Percentiles rank a stretch among this genome's conserved stretches.
Conservation (phyloP, 1,140 invertebrate genomes). For the Leptinotarsa lineolata region DNA sequence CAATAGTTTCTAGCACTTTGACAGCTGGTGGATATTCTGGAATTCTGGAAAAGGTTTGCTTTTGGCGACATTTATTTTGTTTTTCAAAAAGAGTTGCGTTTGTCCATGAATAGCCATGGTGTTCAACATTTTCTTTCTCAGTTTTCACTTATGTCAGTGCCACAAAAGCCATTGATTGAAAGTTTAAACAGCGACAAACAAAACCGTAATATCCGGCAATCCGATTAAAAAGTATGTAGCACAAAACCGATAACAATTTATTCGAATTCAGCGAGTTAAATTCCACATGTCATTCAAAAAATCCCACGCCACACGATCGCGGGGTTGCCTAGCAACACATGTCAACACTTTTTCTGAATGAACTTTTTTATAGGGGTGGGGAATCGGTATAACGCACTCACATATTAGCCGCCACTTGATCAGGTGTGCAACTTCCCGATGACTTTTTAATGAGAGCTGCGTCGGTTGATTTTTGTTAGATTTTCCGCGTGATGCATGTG, state of each 20-base stretch:
- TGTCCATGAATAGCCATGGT: too few relatives aligned
- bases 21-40: not conserved
- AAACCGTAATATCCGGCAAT: too few relatives aligned
- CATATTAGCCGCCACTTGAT: slow-evolving; percentile 33
- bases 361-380: slow-evolving; percentile 60
- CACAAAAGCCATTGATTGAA: too few relatives aligned
- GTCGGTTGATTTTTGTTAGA: not conserved
- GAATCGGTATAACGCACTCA: slow-evolving; percentile 38
- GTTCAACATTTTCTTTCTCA: too few relatives aligned
- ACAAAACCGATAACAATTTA: not conserved
- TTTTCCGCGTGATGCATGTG: slow-evolving; percentile 15
- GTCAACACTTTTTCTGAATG: slow-evolving; percentile 69
- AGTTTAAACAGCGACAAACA: too few relatives aligned
- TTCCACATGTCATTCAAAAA: slow-evolving; percentile 36
- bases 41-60: too few relatives aligned
- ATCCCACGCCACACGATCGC: slow-evolving; percentile 36
- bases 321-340: slow-evolving; percentile 63
- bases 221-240: not conserved
- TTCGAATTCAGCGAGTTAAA: slow-evolving; percentile 14
- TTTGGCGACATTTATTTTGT: too few relatives aligned
- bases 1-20: not conserved
- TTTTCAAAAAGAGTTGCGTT: too few relatives aligned
- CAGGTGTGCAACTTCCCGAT: slow-evolving; percentile 34
- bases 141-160: too few relatives aligned
- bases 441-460: slow-evolving; percentile 3